These are phyloP conservation scores for Thryonomys swinderianus DNA, from an alignment of 2,113 vertebrate genomes.

Conservation along the genomic window DNA sequence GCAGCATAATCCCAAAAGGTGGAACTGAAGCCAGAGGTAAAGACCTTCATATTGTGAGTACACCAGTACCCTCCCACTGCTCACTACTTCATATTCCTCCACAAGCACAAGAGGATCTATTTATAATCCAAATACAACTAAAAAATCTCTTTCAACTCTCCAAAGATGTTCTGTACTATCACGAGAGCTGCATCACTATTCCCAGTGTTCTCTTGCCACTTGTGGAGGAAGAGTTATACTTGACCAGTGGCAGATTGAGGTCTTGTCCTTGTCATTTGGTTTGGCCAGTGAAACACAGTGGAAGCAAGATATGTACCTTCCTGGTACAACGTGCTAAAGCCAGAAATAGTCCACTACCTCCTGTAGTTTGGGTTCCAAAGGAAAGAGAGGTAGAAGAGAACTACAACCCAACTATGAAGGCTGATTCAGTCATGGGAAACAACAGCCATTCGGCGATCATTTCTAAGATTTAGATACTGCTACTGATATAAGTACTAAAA, in stretches of 20 bases:
- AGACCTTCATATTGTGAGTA: not conserved
- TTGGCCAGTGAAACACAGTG: not conserved
- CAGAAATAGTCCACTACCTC: not conserved
- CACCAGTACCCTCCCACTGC: not conserved
- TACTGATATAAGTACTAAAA: not conserved
- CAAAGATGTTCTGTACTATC: not conserved
- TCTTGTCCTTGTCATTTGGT: not conserved
- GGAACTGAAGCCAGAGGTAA: not conserved
- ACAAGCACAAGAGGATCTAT: not conserved
- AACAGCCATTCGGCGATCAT: not conserved
- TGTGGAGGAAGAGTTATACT: not conserved
- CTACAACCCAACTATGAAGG: not conserved
- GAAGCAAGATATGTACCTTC: not conserved
- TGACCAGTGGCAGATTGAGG: not conserved
- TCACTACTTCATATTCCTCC: not conserved
- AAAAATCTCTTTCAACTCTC: not conserved
- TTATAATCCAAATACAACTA: not conserved
- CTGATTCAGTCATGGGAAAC: not conserved
- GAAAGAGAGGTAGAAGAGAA: not conserved
- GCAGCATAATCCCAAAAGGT: not conserved
- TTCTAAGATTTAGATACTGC: not conserved
- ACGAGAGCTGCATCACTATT: not conserved
- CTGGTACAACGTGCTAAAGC: not conserved
- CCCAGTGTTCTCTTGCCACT: not conserved
- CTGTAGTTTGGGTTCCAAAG: not conserved